Conservation (phyloP, 2,797 vertebrate genomes). For the Lycodopsis pacificus region DNA sequence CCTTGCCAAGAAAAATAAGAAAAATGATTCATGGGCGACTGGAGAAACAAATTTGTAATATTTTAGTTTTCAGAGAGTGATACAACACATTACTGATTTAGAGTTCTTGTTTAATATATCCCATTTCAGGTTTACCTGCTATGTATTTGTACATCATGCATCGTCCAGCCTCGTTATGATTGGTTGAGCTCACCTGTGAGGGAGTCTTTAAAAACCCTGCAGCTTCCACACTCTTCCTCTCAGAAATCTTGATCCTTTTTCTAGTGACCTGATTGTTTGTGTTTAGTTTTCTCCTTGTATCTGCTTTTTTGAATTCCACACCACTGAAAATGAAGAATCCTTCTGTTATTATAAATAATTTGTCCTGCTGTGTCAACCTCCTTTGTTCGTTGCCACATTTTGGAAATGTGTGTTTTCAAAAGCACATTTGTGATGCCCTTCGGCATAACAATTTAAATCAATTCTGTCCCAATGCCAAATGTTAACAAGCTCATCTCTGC, state of each 20-base stretch:
- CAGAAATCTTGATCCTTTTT: neutral
- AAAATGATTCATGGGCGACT: neutral
- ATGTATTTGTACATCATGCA: neutral
- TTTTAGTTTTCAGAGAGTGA: neutral
- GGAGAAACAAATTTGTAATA: neutral
- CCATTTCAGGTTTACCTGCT: neutral
- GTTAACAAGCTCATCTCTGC: too few relatives aligned
- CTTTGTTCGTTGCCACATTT: too few relatives aligned
- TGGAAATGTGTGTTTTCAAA: too few relatives aligned
- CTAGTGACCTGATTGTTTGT: neutral
- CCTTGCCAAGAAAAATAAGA: neutral
- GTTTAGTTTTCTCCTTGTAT: neutral
- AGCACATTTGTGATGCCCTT: too few relatives aligned
- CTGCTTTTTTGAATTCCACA: neutral
- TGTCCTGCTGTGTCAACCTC: too few relatives aligned
- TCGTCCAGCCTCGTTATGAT: neutral
- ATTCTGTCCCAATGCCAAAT: too few relatives aligned
- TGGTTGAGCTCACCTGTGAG: constrained; percentile 6
- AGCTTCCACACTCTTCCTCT: neutral
- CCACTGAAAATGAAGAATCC: neutral
- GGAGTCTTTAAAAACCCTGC: neutral
- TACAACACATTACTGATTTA: neutral
- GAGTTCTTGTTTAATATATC: neutral
- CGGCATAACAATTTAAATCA: too few relatives aligned
- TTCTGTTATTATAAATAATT: too few relatives aligned